phyloP scores from a whole-genome alignment of 37 sponge, comb jelly and placozoan genomes.

The Eunapius fragilis region DNA sequence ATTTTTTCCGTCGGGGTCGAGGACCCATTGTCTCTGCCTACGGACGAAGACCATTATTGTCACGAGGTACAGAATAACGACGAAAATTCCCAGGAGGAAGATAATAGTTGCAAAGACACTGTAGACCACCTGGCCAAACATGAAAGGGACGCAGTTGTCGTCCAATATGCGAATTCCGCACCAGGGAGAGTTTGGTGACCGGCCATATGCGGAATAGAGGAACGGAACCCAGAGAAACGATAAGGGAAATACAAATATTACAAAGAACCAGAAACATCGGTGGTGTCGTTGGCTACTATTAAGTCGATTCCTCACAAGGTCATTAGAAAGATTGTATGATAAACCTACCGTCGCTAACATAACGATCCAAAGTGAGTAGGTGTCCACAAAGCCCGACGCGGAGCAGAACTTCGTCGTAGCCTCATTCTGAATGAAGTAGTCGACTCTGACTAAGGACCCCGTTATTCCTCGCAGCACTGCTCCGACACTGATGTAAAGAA shows the following conservation, averaged over 20 bases:
- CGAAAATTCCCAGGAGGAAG: too few species aligned
- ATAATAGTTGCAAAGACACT: too few species aligned
- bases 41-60: too few species aligned
- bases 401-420: not conserved
- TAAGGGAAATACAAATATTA: not conserved
- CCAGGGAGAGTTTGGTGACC: not conserved
- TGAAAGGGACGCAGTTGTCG: too few species aligned
- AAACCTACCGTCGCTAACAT: not conserved
- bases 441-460: constrained; percentile 6
- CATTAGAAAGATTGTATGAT: not conserved
- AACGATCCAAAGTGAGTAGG: not conserved
- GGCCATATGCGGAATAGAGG: not conserved
- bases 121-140: too few species aligned
- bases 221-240: not conserved
- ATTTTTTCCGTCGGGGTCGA: too few species aligned
- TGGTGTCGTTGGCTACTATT: not conserved
- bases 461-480: constrained; percentile 26
- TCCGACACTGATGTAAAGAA: constrained; percentile 52
- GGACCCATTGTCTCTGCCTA: too few species aligned
- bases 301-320: not conserved
- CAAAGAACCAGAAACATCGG: not conserved
- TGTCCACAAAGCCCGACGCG: not conserved
- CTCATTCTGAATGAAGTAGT: not conserved
- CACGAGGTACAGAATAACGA: too few species aligned
- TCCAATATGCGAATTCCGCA: not conserved